These are phyloP conservation scores for Pseudobourletiella spinata DNA, from an alignment of 1,140 invertebrate species.

Conservation along the genomic window DNA sequence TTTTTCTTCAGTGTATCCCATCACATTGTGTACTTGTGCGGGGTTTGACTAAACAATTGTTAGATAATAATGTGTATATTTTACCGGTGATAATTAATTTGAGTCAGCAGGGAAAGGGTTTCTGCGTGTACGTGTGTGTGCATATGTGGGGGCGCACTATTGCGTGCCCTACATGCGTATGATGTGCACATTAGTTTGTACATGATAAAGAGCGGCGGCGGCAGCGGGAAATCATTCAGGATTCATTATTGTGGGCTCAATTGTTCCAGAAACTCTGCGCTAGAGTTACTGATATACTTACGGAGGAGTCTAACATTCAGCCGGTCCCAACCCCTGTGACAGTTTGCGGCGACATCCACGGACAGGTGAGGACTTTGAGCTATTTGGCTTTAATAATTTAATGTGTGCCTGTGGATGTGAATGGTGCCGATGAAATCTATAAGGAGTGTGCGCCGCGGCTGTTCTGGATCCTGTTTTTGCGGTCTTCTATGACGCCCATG, in stretches of 20 bases:
- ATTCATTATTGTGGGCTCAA: background rate
- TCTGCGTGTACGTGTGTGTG: background rate
- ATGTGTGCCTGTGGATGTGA: no score
- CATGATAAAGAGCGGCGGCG: background rate
- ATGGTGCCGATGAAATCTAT: no score
- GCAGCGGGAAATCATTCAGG: no score
- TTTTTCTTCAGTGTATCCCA: no score
- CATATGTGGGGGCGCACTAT: background rate
- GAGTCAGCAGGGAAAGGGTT: background rate
- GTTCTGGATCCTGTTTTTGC: no score
- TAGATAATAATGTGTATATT: no score
- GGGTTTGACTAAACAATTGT: no score
- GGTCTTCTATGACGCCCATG: no score
- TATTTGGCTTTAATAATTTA: no score
- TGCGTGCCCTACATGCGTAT: no score
- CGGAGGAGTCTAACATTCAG: constrained; percentile 91
- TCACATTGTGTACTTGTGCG: no score
- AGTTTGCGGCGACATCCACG: constrained; percentile 92
- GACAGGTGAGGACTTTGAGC: constrained; percentile 58
- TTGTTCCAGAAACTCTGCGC: constrained; percentile 70
- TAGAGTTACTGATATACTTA: constrained; percentile 77
- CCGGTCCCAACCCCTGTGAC: constrained; percentile 87
- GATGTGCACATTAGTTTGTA: background rate
- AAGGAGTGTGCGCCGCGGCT: no score
- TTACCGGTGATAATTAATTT: background rate